Evolutionary conservation across 2,888 invertebrate genomes (phyloP).

Genomic region (Eupsilia transversa): DNA sequence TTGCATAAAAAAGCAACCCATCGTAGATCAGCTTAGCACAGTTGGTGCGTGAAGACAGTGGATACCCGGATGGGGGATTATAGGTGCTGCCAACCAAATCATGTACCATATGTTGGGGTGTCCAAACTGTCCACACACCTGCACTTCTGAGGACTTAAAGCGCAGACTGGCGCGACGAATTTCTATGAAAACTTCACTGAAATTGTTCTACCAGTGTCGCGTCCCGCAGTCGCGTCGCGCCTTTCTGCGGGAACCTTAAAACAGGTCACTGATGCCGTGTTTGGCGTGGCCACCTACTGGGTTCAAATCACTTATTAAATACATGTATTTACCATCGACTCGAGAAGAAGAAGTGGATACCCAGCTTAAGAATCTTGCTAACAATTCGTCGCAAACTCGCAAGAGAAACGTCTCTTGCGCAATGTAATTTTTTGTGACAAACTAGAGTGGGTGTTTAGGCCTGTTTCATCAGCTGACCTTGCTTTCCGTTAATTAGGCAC

Average conservation of each 20-base stretch:
- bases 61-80: neutral
- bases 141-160: neutral
- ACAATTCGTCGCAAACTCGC: slow-evolving; percentile 44
- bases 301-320: neutral
- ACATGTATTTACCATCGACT: neutral
- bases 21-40: neutral
- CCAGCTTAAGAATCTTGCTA: slow-evolving; percentile 12
- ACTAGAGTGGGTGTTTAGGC: slow-evolving; percentile 82
- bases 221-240: no score
- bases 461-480: slow-evolving; percentile 87
- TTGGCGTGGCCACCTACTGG: neutral
- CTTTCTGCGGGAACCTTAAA: no score
- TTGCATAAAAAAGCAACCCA: neutral
- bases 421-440: slow-evolving; percentile 78
- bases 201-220: no score
- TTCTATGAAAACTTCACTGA: no score
- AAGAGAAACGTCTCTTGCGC: slow-evolving; percentile 71
- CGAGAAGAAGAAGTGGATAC: neutral
- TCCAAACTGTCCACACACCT: neutral
- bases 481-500: slow-evolving; percentile 88
- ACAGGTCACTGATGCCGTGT: neutral
- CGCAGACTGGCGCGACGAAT: no score
- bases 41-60: neutral
- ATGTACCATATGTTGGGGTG: neutral
- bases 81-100: neutral